Percentiles rank a stretch among this genome's conserved stretches.
These are phyloP conservation scores for Apodemus speciosus DNA, from an alignment of 2,113 vertebrate species.

Conservation along the genomic window DNA sequence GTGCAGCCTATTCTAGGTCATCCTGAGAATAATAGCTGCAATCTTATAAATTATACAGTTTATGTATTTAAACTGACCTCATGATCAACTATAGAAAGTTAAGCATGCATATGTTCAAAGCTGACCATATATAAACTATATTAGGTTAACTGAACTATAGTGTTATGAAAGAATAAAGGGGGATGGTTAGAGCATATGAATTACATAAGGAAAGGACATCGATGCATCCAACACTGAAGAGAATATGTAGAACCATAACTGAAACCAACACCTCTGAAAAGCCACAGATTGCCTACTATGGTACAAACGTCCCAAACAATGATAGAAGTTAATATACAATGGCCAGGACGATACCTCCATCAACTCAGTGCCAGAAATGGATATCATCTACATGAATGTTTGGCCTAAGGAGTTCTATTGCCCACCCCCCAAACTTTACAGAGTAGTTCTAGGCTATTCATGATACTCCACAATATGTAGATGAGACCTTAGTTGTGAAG, in stretches of 20 bases:
- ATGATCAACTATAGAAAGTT: background rate
- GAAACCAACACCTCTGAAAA: background rate
- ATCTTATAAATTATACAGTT: background rate
- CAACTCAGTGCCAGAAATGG: background rate
- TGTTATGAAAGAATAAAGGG: background rate
- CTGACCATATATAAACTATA: background rate
- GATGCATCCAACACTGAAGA: too few species aligned
- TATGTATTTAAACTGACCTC: background rate
- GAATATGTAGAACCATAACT: background rate
- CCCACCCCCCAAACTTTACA: background rate
- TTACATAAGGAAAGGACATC: background rate
- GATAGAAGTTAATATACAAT: too few species aligned
- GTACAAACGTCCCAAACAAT: background rate
- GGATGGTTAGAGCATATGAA: background rate
- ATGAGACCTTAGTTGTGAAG: background rate
- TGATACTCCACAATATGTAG: background rate
- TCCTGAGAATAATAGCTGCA: background rate
- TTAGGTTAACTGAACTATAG: background rate
- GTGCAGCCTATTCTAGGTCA: background rate
- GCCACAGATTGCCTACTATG: background rate
- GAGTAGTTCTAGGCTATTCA: background rate
- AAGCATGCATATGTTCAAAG: background rate
- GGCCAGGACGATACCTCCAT: too few species aligned
- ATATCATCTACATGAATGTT: background rate
- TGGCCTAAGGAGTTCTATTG: background rate